Evolutionary conservation across 1,140 invertebrate species (phyloP), one percentile per base, ranked within the genome.

Genomic region (Temnothorax longispinosus): DNA sequence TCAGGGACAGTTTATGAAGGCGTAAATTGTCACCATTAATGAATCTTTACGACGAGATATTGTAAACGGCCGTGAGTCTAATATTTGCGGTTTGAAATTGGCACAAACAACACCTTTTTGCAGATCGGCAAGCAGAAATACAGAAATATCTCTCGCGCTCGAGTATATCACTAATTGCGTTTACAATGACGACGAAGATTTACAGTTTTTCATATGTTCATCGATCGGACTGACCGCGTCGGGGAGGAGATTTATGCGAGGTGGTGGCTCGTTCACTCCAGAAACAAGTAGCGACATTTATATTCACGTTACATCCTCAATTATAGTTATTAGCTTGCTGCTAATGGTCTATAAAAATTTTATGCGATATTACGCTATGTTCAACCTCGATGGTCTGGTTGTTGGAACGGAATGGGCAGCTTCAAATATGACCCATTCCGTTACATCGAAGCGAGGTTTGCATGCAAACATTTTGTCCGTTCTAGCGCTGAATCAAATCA

Each of bases 281-380:
- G 58, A 65, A 88, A 44, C 50, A 82, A 76, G 44, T 87, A 88
- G 80, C 85, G 80, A 90, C 80, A 85, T 88, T 90, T 88, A 88
- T 88, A 88, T 64, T 69, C 71, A 56, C 56, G 69, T 90, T 90
- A 76, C 86, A 88, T 90, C 89, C 89, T 81, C 82, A 81, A 90
- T 90, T 90, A 84, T 67, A 71, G 81, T 88, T 86, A 90, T 90
- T 90, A 64, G 72, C 72, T 86, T 41, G 32, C 38, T 65, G 86
- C 75, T 88, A 88, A 86, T 77, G 65, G 77, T 3, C 71, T 71
- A 78, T 90, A 86, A 90, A 88, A 86, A 82, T 64, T 90, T 90
- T 88, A 90, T 74, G 82, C 56, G 50, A 62, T 27, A 21, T 64
- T 38, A 27, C 8, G 62, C 32, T 44, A 41, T 11, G 18, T 21